A percentile compares a stretch with the other conserved stretches of the same genome.
phyloP scores from a whole-genome alignment of 2,797 vertebrate species.

The Pangasius larnaudii region DNA sequence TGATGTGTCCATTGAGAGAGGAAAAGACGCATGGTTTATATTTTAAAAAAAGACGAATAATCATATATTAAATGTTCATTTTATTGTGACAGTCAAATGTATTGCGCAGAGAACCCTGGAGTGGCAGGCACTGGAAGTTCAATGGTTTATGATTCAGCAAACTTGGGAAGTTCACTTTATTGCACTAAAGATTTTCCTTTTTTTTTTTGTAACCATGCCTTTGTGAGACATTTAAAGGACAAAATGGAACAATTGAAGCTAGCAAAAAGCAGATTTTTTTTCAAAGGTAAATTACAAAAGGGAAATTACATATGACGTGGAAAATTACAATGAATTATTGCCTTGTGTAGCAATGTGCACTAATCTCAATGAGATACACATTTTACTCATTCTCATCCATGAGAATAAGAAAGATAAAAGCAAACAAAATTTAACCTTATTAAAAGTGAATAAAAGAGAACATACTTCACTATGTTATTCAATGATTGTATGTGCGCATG shows the following conservation, averaged over 20 bases:
- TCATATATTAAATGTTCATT: slow-evolving; percentile 76
- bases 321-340: slow-evolving; percentile 91
- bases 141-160: slow-evolving; percentile 82
- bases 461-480: slow-evolving; percentile 98
- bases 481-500: slow-evolving; percentile 97
- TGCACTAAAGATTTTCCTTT: slow-evolving; percentile 88
- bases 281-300: slow-evolving; percentile 77
- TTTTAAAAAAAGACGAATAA: slow-evolving; percentile 68
- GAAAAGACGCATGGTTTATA: slow-evolving; percentile 79
- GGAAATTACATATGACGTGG: slow-evolving; percentile 77
- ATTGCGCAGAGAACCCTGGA: slow-evolving; percentile 76
- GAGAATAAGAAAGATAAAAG: slow-evolving; percentile 96
- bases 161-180: slow-evolving; percentile 91
- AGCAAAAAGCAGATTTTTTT: slow-evolving; percentile 77
- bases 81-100: slow-evolving; percentile 72
- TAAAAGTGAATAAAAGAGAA: slow-evolving; percentile 85
- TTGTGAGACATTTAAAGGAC: slow-evolving; percentile 92
- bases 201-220: slow-evolving; percentile 91
- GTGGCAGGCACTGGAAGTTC: slow-evolving; percentile 80
- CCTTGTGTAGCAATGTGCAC: slow-evolving; percentile 99
- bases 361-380: slow-evolving; percentile 99
- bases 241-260: slow-evolving; percentile 91
- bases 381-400: slow-evolving; percentile 99
- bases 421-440: slow-evolving; percentile 73
- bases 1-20: slow-evolving; percentile 78